These are phyloP conservation scores for Saguinus imperator DNA, from an alignment of 2,113 vertebrate genomes.

Conservation along the genomic window DNA sequence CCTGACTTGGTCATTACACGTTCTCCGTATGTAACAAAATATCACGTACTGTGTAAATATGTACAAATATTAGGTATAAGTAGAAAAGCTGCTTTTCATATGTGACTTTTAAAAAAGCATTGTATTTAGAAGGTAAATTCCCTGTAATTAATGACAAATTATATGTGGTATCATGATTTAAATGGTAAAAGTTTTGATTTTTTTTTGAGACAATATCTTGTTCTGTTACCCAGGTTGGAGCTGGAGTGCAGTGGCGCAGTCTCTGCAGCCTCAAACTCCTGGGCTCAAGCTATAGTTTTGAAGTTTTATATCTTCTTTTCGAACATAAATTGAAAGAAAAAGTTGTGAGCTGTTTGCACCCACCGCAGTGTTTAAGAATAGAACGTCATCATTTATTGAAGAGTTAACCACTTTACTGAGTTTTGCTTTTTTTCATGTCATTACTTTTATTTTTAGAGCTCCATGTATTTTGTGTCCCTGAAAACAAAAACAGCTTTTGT, in stretches of 20 bases:
- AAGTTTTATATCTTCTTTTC: constrained; percentile 7
- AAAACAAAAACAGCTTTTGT: not conserved
- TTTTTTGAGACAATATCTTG: too few relatives aligned
- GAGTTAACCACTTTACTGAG: not conserved
- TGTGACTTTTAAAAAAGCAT: not conserved
- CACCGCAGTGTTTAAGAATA: not conserved
- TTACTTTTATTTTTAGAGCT: constrained; percentile 12
- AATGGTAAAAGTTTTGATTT: not conserved
- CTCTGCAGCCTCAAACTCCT: too few relatives aligned
- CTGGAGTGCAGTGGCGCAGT: too few relatives aligned
- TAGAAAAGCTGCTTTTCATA: not conserved
- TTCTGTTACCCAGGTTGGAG: too few relatives aligned
- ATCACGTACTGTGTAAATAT: not conserved
- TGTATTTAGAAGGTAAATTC: not conserved
- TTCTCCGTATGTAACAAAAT: not conserved
- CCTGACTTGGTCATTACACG: not conserved
- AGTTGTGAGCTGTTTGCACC: not conserved
- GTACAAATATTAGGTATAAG: not conserved
- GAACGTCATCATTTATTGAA: not conserved
- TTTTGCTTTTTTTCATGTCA: not conserved
- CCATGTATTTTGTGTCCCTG: not conserved
- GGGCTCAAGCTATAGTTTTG: not conserved
- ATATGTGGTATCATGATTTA: not conserved
- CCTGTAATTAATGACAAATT: not conserved
- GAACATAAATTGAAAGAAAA: not conserved